Evolutionary conservation across 1,140 invertebrate species (phyloP).

Genomic region (Galendromus occidentalis): DNA sequence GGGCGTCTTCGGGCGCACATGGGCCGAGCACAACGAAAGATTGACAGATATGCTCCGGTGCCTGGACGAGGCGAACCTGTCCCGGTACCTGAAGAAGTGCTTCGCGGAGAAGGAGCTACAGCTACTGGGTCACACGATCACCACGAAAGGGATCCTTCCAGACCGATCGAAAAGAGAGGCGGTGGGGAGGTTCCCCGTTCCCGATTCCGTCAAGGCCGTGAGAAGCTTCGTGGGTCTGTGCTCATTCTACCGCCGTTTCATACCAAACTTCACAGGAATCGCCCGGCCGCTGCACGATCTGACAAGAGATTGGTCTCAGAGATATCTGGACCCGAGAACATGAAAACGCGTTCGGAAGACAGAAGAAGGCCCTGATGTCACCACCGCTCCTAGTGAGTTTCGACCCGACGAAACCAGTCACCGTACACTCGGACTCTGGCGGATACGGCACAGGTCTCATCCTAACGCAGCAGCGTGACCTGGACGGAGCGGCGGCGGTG

Average conservation of each 20-base stretch:
- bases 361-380: constrained; percentile 12
- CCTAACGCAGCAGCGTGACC: constrained; percentile 12
- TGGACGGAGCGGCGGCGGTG: constrained; percentile 23
- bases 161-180: neutral
- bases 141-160: constrained; percentile 10
- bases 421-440: constrained; percentile 10
- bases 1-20: constrained; percentile 16
- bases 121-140: constrained; percentile 13
- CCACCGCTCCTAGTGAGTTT: constrained; percentile 8
- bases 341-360: constrained; percentile 11
- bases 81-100: constrained; percentile 16
- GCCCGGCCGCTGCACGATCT: constrained; percentile 25
- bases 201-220: constrained; percentile 23
- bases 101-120: constrained; percentile 10
- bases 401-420: neutral
- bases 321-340: constrained; percentile 14
- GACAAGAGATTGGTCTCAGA: constrained; percentile 17
- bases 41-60: constrained; percentile 6
- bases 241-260: constrained; percentile 29
- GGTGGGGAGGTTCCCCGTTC: neutral
- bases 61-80: neutral
- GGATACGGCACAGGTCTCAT: constrained; percentile 12
- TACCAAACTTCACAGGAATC: constrained; percentile 23
- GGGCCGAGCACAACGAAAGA: constrained; percentile 17
- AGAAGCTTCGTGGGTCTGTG: constrained; percentile 29